phyloP scores from a whole-genome alignment of 2,113 vertebrate genomes.

The Philantomba maxwellii region DNA sequence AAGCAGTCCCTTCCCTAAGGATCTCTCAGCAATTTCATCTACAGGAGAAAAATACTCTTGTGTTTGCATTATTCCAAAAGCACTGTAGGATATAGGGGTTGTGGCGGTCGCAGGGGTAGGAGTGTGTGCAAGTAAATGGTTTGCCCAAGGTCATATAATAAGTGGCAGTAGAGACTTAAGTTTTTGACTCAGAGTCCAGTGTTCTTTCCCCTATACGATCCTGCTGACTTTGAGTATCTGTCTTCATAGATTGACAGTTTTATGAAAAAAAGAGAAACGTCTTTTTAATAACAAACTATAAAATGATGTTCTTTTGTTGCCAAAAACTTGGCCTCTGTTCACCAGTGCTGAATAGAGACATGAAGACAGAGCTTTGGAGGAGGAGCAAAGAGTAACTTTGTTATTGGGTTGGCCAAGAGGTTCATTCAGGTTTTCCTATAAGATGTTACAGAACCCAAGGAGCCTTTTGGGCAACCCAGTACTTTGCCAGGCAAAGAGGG shows the following conservation, averaged over 20 bases:
- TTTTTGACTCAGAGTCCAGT: neutral
- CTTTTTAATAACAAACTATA: neutral
- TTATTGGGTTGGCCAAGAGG: neutral
- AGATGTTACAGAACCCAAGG: neutral
- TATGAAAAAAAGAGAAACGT: neutral
- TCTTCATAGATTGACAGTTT: neutral
- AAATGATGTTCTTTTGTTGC: neutral
- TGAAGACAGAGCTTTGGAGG: neutral
- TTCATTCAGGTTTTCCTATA: neutral
- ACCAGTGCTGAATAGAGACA: neutral
- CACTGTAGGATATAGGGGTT: neutral
- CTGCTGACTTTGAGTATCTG: neutral
- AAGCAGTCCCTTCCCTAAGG: neutral
- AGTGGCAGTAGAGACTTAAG: neutral
- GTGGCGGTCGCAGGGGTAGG: rapidly evolving
- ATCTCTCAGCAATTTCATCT: neutral
- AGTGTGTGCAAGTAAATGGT: neutral
- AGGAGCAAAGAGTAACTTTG: neutral
- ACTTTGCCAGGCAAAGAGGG: neutral
- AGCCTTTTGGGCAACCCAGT: neutral
- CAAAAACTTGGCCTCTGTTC: neutral
- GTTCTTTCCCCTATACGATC: neutral
- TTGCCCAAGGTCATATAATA: neutral
- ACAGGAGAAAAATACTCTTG: neutral
- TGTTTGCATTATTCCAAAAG: neutral